Base-by-base conservation (phyloP, 1,140 invertebrate species). In the Portunus trituberculatus region DNA sequence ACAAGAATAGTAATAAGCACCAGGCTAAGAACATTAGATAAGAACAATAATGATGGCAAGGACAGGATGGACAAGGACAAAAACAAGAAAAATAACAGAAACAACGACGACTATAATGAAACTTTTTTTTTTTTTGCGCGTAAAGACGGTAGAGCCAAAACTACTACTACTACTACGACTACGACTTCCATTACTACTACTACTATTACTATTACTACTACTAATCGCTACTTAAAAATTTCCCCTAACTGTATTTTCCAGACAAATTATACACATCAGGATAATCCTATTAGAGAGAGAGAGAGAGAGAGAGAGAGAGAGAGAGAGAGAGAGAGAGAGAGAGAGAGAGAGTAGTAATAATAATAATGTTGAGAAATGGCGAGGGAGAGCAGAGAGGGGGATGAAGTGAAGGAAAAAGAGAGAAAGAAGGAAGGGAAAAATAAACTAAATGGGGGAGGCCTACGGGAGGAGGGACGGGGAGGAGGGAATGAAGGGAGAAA, bases 311-410 rank as follows among this genome's bases (percentile, higher is more conserved):
- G 67, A 76, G 67, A n/a, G 67, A 76, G n/a, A 76, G 67, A 76
- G n/a, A 76, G n/a, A n/a, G 67, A n/a, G n/a, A 76, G n/a, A n/a
- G 67, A 76, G n/a, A 76, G 67, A 76, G n/a, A 76, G 67, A n/a
- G 67, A 76, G 20, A n/a, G 67, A n/a, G n/a, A 76, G 25, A 20
- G 25, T 7, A 76, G 67, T 7, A 20, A n/a, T 7, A n/a, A 20
- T 16, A 59, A 76, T 7, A n/a, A n/a, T 7, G n/a, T 7, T 25
- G 20, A n/a, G n/a, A 76, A n/a, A n/a, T n/a, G 67, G 67, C n/a
- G 67, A n/a, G 67, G 16, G 67, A 76, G n/a, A 76, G 67, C 3
- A 76, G 20, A 76, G n/a, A 3, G 67, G 67, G n/a, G 67, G 67
- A 76, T n/a, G n/a, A 20, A n/a, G 67, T 7, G n/a, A 76, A 25